Percentiles rank a stretch among this genome's conserved stretches.
Evolutionary conservation across 2,888 invertebrate species (phyloP).

Genomic region (Lepidochrysops patricia): DNA sequence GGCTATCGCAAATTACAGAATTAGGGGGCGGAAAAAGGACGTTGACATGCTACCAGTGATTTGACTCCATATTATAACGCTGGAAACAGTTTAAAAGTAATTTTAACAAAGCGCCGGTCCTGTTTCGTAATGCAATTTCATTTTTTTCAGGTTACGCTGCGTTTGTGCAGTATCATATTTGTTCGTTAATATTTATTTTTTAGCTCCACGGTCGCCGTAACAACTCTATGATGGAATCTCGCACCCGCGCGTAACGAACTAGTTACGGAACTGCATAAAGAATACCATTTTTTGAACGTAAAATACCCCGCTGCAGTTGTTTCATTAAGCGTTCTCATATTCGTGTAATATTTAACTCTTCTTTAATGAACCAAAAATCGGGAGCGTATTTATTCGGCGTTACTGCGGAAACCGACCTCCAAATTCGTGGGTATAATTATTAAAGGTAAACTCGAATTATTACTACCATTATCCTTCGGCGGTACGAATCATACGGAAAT

Average conservation of each 20-base stretch:
- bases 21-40: constrained; percentile 28
- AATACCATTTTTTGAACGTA: background rate
- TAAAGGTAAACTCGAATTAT: background rate
- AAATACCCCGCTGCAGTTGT: background rate
- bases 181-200: background rate
- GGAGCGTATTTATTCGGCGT: background rate
- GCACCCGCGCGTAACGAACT: background rate
- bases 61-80: constrained; percentile 27
- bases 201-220: background rate
- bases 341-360: background rate
- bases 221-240: background rate
- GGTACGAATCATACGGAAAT: too few relatives aligned
- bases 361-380: constrained; percentile 3
- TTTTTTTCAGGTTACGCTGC: background rate
- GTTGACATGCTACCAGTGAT: constrained; percentile 33
- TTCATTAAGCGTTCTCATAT: background rate
- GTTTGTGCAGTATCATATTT: background rate
- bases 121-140: background rate
- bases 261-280: background rate
- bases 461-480: background rate
- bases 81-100: background rate
- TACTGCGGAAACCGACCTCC: background rate
- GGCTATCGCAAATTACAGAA: too few relatives aligned
- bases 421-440: background rate
- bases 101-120: background rate